Percentiles rank a stretch among this genome's conserved stretches.
These are phyloP conservation scores for Gerris lacustris DNA, from an alignment of 2,888 invertebrate genomes.

Conservation along the genomic window DNA sequence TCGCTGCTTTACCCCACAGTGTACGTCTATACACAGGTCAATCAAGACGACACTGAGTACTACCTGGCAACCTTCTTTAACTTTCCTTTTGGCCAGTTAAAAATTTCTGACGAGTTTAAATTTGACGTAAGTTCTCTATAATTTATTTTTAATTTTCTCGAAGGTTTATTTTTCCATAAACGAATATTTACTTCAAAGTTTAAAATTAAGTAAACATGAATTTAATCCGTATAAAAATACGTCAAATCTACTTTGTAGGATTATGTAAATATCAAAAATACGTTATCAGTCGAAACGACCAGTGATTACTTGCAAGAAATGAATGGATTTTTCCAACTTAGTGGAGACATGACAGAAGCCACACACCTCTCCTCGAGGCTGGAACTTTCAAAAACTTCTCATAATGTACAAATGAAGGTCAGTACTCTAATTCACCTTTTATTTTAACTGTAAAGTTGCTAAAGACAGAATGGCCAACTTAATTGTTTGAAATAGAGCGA, in stretches of 20 bases:
- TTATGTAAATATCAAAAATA: slow-evolving; percentile 44
- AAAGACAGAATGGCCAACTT: no score
- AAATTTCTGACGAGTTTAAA: slow-evolving; percentile 46
- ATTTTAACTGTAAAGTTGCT: no score
- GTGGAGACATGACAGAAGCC: slow-evolving; percentile 19
- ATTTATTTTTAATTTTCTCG: background rate
- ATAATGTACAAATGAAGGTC: slow-evolving; percentile 20
- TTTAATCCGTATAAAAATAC: no score
- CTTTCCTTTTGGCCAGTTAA: slow-evolving; percentile 39
- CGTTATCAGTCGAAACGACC: slow-evolving; percentile 45
- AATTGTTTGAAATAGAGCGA: no score
- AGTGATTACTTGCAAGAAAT: slow-evolving; percentile 35
- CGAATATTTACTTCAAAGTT: background rate
- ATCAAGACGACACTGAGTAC: slow-evolving; percentile 18
- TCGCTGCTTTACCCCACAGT: slow-evolving; percentile 47
- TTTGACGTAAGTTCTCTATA: slow-evolving; percentile 38
- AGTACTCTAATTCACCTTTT: background rate
- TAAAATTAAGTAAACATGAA: no score
- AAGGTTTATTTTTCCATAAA: slow-evolving; percentile 8
- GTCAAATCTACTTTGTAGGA: slow-evolving; percentile 38
- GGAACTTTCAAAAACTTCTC: slow-evolving; percentile 15
- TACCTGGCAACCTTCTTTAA: slow-evolving; percentile 22
- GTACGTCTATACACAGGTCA: slow-evolving; percentile 41
- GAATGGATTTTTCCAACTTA: slow-evolving; percentile 19
- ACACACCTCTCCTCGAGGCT: slow-evolving; percentile 15